Evolutionary conservation across 2,888 invertebrate genomes (phyloP), one percentile per base, ranked within the genome.

Genomic region (Deilephila elpenor): DNA sequence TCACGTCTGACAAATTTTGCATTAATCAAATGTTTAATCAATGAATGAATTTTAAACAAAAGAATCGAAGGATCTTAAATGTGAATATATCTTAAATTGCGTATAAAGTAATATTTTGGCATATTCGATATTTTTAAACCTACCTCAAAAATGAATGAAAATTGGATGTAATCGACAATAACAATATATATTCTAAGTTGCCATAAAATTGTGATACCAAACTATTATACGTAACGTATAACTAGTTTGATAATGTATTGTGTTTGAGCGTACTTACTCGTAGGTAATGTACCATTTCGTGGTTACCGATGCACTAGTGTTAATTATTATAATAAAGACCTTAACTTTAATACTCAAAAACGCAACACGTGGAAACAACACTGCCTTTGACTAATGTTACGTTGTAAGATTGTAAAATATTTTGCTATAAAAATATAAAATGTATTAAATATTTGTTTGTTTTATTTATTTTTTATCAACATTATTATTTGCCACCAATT

Each of bases 131-230:
- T 3, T 14, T 11, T 14, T 44, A 44, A 14, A 44, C 11, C 44
- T 11, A 37, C 8, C 37, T 11, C 11, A 5, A 60, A 60, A 59
- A 44, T 60, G 19, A 32, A 34, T 62, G 3, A 60, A 60, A 72
- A 64, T 64, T 59, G 74, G 76, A 76, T 77, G 76, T 76, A 75
- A 77, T 77, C 73, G 75, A 72, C 59, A 70, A 67, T 74, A 77
- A 71, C 62, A 73, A 71, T 71, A 34, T 25, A 56, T 67, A 74
- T 82, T 78, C 78, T 84, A 86, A 85, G 89, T 88, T 91, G 91
- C 91, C 91, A 91, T 92, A 91, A 78, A 85, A 90, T 89, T 92
- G 92, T 93, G 93, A 94, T 94, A 93, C 92, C 93, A 93, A 93
- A 93, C 86, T 83, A 77, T 67, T 67, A 73, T 78, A 82, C 78